These are phyloP conservation scores for Sus cebifrons DNA, from an alignment of 2,797 vertebrate genomes.

Conservation along the genomic window DNA sequence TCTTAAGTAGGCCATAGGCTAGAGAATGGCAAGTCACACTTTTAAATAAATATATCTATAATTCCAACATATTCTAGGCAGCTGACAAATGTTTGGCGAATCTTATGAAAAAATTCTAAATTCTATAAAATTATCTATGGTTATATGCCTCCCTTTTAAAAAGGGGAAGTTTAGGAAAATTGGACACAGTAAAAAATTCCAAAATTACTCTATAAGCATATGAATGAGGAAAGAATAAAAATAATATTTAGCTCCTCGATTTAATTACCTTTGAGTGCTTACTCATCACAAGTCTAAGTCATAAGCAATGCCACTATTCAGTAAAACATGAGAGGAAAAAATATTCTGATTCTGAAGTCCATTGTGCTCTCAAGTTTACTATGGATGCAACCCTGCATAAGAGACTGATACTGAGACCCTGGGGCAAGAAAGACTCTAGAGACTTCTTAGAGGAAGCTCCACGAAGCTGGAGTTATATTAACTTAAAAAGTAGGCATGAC, in stretches of 20 bases:
- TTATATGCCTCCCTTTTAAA: not conserved
- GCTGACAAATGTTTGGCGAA: not conserved
- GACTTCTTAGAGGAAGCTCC: constrained; percentile 44
- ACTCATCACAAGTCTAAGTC: constrained; percentile 11
- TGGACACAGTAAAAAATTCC: not conserved
- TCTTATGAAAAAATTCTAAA: not conserved
- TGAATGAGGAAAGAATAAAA: not conserved
- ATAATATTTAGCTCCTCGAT: not conserved
- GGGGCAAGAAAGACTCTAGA: constrained; percentile 4
- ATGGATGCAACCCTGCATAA: not conserved
- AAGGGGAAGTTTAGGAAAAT: not conserved
- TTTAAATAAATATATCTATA: not conserved
- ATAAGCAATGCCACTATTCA: not conserved
- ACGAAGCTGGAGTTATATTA: constrained; percentile 47
- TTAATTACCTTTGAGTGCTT: constrained; percentile 7
- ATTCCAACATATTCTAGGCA: not conserved
- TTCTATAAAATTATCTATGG: not conserved
- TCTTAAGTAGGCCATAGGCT: not conserved
- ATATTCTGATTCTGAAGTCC: constrained; percentile 30
- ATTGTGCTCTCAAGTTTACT: not conserved
- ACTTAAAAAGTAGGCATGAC: constrained; percentile 48
- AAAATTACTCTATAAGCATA: not conserved
- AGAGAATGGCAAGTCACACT: not conserved
- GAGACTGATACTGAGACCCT: not conserved
- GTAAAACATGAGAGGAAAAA: not conserved